These are phyloP conservation scores for Phocoena phocoena DNA, from an alignment of 2,113 vertebrate genomes.

Conservation along the genomic window DNA sequence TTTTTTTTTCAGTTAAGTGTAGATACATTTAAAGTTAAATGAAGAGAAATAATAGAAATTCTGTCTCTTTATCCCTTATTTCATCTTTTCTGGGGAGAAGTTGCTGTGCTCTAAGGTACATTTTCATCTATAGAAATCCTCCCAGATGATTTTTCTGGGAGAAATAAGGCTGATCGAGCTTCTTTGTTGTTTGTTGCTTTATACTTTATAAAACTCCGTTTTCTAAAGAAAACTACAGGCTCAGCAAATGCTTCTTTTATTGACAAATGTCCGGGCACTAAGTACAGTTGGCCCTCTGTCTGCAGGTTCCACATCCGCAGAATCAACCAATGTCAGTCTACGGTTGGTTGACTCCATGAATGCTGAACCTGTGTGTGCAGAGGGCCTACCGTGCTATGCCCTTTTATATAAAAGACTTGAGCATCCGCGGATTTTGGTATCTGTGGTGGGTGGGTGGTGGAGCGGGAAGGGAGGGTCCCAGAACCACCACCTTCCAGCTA, in stretches of 20 bases:
- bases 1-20: neutral
- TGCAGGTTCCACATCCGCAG: neutral
- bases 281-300: rapidly evolving
- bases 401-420: neutral
- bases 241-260: neutral
- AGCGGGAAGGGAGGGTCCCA: neutral
- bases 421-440: neutral
- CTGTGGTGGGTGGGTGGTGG: neutral
- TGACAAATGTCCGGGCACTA: neutral
- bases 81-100: neutral
- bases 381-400: too few relatives aligned
- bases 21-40: neutral
- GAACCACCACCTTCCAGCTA: neutral
- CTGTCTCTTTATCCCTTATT: neutral
- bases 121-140: constrained; percentile 9
- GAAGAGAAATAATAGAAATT: neutral
- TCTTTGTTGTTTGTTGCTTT: neutral
- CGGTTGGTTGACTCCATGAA: neutral
- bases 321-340: rapidly evolving
- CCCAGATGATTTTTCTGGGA: neutral
- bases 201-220: neutral
- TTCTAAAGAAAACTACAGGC: neutral
- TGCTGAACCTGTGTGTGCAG: neutral
- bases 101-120: neutral
- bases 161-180: neutral